A percentile compares a stretch with the other conserved stretches of the same genome.
Evolutionary conservation across 2,888 invertebrate genomes (phyloP).

Genomic region (Melangyna quadrimaculata): DNA sequence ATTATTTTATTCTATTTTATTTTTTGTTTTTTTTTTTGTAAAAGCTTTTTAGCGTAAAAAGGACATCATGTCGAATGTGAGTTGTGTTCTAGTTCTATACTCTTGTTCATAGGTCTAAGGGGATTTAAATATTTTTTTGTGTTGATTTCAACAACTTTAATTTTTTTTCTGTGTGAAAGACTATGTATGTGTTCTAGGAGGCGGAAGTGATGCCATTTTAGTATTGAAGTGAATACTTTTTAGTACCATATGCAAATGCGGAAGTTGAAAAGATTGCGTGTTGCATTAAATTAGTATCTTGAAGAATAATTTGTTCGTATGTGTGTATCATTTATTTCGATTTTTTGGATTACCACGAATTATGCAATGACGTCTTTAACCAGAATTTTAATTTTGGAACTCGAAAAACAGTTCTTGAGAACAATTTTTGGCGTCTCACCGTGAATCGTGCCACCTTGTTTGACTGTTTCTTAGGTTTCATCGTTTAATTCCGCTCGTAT

Average conservation of each 20-base stretch:
- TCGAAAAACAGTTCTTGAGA: too few relatives aligned
- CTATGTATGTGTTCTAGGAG: not conserved
- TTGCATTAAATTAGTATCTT: not conserved
- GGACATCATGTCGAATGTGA: conserved; percentile 16
- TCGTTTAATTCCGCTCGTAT: too few relatives aligned
- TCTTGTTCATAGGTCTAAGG: not conserved
- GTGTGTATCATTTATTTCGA: too few relatives aligned
- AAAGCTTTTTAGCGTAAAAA: conserved; percentile 56
- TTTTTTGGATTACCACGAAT: not conserved
- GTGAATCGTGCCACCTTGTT: too few relatives aligned
- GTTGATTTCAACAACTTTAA: not conserved
- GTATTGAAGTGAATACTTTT: not conserved
- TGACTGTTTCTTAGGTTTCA: too few relatives aligned
- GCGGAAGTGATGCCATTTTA: conserved; percentile 6
- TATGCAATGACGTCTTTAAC: not conserved
- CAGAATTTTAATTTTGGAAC: too few relatives aligned
- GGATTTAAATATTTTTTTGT: conserved; percentile 5
- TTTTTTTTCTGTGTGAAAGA: not conserved
- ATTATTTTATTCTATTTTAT: not conserved
- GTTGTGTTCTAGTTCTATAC: conserved; percentile 25
- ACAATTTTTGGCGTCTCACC: too few relatives aligned
- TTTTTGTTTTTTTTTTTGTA: not conserved
- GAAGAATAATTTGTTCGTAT: not conserved
- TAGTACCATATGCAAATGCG: not conserved
- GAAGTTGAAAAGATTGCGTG: not conserved